Percentiles rank a stretch among this genome's conserved stretches.
Conservation (phyloP, 2,113 vertebrate genomes). For the Cervus canadensis region DNA sequence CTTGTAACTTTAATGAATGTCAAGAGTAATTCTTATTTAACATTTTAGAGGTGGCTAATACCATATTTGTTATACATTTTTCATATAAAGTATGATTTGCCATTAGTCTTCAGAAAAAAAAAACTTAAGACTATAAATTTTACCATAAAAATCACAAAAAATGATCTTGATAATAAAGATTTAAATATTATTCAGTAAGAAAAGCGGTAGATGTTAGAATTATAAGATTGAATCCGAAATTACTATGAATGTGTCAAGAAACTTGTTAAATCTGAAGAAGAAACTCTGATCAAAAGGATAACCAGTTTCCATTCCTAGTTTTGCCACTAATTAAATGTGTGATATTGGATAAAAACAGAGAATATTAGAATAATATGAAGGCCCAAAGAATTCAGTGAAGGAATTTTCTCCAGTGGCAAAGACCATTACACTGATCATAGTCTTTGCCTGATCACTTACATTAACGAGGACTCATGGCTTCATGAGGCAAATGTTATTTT, state of each 20-base stretch:
- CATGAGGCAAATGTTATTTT: background rate
- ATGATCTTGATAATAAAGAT: background rate
- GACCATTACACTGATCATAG: background rate
- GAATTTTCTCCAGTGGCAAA: background rate
- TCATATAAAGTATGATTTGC: background rate
- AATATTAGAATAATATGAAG: background rate
- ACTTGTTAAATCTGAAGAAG: background rate
- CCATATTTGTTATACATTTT: background rate
- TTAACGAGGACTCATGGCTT: background rate
- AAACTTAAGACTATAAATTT: background rate
- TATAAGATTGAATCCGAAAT: background rate
- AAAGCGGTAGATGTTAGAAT: background rate
- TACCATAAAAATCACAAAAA: conserved; percentile 34
- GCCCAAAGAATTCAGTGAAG: background rate
- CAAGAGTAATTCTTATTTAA: background rate
- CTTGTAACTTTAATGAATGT: background rate
- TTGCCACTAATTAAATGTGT: background rate
- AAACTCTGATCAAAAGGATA: conserved; percentile 1
- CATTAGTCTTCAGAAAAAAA: background rate
- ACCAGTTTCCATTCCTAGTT: background rate
- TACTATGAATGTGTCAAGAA: background rate
- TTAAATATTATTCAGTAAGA: background rate
- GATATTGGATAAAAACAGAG: background rate
- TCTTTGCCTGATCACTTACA: background rate
- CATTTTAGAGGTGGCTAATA: background rate